Percentiles rank a stretch among this genome's conserved stretches.
Evolutionary conservation across 2,888 invertebrate genomes (phyloP).

Genomic region (Onchidella celtica): DNA sequence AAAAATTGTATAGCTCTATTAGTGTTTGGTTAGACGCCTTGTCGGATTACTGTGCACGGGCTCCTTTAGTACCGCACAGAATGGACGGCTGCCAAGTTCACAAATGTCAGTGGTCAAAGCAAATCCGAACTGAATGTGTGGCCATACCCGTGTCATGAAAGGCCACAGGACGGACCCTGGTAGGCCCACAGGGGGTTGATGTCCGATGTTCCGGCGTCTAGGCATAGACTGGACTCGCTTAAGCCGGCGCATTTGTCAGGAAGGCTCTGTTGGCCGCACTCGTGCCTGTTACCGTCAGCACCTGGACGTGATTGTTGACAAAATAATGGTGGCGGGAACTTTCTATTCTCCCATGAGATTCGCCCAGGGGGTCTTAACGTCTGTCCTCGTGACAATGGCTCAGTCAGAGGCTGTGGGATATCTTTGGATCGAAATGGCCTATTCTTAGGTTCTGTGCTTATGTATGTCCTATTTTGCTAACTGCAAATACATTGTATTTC

Average conservation of each 20-base stretch:
- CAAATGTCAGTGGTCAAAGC: background rate
- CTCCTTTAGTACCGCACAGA: background rate
- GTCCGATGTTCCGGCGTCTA: background rate
- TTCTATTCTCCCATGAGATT: background rate
- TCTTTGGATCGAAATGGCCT: background rate
- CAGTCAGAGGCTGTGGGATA: background rate
- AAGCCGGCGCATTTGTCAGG: background rate
- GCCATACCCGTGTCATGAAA: background rate
- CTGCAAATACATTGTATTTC: too few species aligned
- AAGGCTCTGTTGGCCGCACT: background rate
- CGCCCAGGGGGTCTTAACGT: background rate
- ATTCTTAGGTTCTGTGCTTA: background rate
- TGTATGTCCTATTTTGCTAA: background rate
- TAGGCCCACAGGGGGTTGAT: background rate
- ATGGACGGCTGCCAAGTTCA: background rate
- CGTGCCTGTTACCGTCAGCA: background rate
- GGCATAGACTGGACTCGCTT: background rate
- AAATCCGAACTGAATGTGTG: background rate
- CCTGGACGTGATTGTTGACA: background rate
- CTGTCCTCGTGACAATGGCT: too few species aligned
- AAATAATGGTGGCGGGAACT: background rate
- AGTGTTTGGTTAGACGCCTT: background rate
- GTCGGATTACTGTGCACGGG: background rate
- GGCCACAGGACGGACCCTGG: background rate
- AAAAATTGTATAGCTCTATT: background rate